Conservation (phyloP, 1,140 invertebrate species). For the Trigoniulus corallinus region DNA sequence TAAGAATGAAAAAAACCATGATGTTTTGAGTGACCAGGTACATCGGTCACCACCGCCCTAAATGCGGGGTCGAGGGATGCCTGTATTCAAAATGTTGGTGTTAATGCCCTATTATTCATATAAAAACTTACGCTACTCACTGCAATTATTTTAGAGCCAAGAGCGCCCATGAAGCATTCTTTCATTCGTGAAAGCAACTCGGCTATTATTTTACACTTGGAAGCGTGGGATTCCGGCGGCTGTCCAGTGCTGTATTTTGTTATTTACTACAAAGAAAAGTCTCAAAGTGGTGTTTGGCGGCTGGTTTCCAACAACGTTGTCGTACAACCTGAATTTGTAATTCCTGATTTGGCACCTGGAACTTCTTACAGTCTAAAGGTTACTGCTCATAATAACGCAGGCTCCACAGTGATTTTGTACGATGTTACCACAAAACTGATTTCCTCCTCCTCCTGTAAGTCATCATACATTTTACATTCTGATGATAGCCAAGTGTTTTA, state of each 20-base stretch:
- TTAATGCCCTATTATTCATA: too few relatives aligned
- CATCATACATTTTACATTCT: constrained; percentile 28
- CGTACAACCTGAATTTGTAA: constrained; percentile 65
- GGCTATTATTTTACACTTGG: constrained; percentile 69
- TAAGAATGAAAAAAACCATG: too few relatives aligned
- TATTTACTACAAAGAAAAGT: constrained; percentile 62
- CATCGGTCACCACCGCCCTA: too few relatives aligned
- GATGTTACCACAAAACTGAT: constrained; percentile 94
- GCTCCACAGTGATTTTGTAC: constrained; percentile 81
- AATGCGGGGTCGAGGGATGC: too few relatives aligned
- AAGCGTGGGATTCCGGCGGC: constrained; percentile 82
- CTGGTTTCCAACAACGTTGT: constrained; percentile 75
- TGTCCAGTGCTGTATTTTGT: constrained; percentile 93
- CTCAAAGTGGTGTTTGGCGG: constrained; percentile 48
- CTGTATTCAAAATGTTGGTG: too few relatives aligned
- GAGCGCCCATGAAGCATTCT: neutral
- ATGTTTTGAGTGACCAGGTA: too few relatives aligned
- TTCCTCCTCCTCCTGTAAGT: constrained; percentile 83
- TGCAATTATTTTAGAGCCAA: too few relatives aligned
- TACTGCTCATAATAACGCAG: constrained; percentile 88
- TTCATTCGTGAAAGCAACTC: constrained; percentile 46
- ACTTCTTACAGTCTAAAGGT: constrained; percentile 78
- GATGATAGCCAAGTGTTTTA: neutral
- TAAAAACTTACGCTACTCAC: too few relatives aligned
- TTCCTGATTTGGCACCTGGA: constrained; percentile 76